Conservation (phyloP, 2,888 invertebrate species). For the Cataglyphis cursor region DNA sequence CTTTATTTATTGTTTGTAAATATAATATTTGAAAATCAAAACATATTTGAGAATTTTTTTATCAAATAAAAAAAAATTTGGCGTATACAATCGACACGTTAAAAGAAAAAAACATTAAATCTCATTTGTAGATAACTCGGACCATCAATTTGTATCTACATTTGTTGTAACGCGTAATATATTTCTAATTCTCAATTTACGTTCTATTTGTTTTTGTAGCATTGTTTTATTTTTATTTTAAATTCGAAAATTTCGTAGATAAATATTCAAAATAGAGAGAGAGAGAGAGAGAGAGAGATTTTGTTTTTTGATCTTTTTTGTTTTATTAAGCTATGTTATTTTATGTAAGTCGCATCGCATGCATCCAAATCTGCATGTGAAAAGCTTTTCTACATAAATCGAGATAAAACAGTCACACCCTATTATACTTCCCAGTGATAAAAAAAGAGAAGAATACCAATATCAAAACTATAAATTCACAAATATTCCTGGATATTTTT, state of each 20-base stretch:
- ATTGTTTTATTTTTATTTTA: conserved; percentile 17
- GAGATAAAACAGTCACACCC: conserved; percentile 9
- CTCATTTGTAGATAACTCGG: conserved; percentile 4
- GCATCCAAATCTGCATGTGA: background rate
- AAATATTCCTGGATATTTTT: conserved; percentile 1
- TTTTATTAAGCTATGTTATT: conserved; percentile 25
- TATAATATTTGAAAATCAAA: conserved; percentile 6
- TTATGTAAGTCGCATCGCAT: conserved; percentile 21
- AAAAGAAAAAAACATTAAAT: conserved; percentile 5
- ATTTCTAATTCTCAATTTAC: conserved; percentile 30
- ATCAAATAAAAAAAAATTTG: conserved; percentile 15
- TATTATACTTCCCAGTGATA: background rate
- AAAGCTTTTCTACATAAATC: conserved; percentile 16
- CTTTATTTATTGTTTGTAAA: background rate
- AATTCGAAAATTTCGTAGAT: conserved; percentile 30
- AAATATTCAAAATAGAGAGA: conserved; percentile 36
- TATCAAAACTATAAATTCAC: background rate
- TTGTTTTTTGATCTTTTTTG: background rate
- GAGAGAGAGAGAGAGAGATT: background rate
- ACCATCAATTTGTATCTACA: background rate
- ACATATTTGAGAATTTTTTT: too few relatives aligned
- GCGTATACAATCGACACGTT: background rate
- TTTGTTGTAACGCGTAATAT: background rate
- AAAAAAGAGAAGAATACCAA: background rate
- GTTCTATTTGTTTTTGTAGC: conserved; percentile 1